Conservation (phyloP, 2,797 vertebrate species). For the Triplophysa yarkandensis region DNA sequence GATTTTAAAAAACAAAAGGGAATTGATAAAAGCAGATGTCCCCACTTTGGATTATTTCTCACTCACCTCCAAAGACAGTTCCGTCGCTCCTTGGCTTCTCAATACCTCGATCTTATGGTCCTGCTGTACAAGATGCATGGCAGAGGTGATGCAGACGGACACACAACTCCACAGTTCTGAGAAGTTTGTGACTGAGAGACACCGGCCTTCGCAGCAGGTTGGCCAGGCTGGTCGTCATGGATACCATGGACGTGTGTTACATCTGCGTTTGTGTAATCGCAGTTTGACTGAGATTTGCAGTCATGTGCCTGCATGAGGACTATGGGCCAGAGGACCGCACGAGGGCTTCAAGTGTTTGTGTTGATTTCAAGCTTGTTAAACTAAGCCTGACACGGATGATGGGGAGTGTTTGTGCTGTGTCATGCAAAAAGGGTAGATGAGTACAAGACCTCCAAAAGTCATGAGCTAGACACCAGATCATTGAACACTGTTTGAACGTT, state of each 20-base stretch:
- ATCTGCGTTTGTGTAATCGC: conserved; percentile 56
- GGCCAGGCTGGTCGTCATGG: conserved; percentile 54
- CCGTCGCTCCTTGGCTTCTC: conserved; percentile 56
- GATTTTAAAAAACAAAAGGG: conserved; percentile 8
- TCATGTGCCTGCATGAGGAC: conserved; percentile 43
- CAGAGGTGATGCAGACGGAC: background rate
- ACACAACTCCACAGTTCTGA: conserved; percentile 19
- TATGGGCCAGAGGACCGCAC: background rate
- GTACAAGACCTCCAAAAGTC: conserved; percentile 13
- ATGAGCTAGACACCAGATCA: background rate
- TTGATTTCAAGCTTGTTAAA: conserved; percentile 26
- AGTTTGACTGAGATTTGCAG: conserved; percentile 40
- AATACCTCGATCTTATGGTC: conserved; percentile 65
- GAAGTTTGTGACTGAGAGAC: conserved; percentile 34
- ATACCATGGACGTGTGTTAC: conserved; percentile 44
- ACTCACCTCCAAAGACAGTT: conserved; percentile 68
- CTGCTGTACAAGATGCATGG: conserved; percentile 63
- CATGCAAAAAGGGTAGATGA: background rate
- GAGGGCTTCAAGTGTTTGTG: conserved; percentile 18
- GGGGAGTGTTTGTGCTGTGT: background rate
- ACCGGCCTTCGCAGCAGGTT: conserved; percentile 43
- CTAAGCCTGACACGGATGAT: conserved; percentile 12
- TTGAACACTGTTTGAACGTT: background rate
- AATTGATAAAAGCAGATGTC: background rate
- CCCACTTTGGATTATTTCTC: background rate